Conservation (phyloP, 2,113 vertebrate species). For the Tringa solitaria region DNA sequence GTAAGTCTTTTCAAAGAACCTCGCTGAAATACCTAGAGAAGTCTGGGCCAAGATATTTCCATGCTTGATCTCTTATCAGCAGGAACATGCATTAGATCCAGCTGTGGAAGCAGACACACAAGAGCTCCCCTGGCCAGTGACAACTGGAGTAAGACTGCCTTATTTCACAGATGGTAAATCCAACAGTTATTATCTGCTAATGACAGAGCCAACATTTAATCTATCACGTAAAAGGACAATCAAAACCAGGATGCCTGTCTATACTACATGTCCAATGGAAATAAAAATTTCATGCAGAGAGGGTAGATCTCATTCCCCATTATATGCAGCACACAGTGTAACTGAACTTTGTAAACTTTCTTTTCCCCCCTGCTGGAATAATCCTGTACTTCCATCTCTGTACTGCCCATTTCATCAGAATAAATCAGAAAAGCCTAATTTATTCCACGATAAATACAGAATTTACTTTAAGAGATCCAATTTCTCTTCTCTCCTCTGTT, state of each 20-base stretch:
- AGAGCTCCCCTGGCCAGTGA: neutral
- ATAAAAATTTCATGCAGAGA: neutral
- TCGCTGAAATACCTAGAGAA: neutral
- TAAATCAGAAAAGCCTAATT: neutral
- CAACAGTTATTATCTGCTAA: neutral
- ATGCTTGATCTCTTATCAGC: neutral
- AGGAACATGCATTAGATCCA: neutral
- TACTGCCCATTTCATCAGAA: neutral
- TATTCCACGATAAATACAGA: neutral
- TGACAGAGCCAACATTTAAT: neutral
- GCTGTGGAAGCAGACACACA: neutral
- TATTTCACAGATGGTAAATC: constrained; percentile 16
- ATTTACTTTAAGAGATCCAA: neutral
- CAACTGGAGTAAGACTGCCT: neutral
- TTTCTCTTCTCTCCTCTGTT: neutral
- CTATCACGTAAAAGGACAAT: neutral
- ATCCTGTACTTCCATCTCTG: neutral
- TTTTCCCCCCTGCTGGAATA: neutral
- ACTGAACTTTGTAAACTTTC: neutral
- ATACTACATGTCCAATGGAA: fast-evolving
- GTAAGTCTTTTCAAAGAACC: neutral
- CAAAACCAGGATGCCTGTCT: neutral
- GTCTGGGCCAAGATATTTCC: neutral
- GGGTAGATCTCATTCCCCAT: neutral
- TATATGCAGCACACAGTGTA: neutral